phyloP scores from a whole-genome alignment of 2,797 vertebrate genomes.

The Mormyrops attenuatus region DNA sequence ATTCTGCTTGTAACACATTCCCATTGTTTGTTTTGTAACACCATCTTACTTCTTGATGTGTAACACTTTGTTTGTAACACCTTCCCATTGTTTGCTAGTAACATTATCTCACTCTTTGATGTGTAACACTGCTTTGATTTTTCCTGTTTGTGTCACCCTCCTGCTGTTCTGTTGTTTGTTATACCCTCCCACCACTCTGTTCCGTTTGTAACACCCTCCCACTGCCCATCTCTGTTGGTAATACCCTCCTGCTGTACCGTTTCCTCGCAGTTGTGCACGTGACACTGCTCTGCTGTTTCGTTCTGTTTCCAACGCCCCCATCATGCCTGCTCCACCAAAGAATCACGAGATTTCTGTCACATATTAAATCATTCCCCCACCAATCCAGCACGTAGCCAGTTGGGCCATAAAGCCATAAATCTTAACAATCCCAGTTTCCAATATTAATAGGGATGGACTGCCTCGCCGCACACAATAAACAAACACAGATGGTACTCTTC shows the following conservation, averaged over 20 bases:
- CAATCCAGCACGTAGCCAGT: conserved; percentile 34
- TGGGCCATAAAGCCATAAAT: conserved; percentile 35
- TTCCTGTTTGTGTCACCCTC: not conserved
- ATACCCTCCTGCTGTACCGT: not conserved
- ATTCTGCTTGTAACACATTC: too few relatives aligned
- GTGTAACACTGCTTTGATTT: not conserved
- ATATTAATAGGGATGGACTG: conserved; percentile 44
- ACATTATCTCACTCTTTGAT: not conserved
- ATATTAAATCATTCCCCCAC: not conserved
- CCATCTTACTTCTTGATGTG: not conserved
- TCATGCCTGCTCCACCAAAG: conserved; percentile 35
- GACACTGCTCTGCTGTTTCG: not conserved
- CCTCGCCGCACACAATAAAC: conserved; percentile 35
- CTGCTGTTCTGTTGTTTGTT: not conserved
- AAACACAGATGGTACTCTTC: conserved; percentile 39
- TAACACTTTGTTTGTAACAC: not conserved
- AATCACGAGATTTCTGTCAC: conserved; percentile 19
- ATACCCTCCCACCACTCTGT: not conserved
- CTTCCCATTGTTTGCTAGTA: not conserved
- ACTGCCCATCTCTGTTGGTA: not conserved
- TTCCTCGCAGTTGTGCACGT: not conserved
- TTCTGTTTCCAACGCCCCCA: not conserved
- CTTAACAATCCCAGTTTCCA: conserved; percentile 40
- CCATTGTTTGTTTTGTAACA: too few relatives aligned
- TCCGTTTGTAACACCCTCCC: not conserved